Conservation (phyloP, 37 sponge, comb jelly and placozoan genomes). For the Axinella damicornis region DNA sequence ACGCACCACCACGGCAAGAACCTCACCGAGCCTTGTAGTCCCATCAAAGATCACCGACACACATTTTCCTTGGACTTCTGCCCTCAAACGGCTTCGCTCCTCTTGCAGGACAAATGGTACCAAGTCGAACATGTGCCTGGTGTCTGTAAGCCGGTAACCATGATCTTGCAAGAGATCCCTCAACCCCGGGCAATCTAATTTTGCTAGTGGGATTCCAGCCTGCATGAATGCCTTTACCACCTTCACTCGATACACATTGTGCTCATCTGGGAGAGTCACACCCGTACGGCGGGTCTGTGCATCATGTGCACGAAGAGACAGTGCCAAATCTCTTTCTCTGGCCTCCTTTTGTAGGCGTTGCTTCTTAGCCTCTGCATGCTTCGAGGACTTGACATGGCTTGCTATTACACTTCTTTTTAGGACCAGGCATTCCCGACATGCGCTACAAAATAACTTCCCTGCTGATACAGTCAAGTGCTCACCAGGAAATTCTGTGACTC, state of each 20-base stretch:
- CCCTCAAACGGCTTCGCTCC: no score
- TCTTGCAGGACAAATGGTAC: no score
- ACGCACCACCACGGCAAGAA: no score
- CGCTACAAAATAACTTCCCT: constrained; percentile 11
- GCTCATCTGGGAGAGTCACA: constrained; percentile 4
- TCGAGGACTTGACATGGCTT: background rate
- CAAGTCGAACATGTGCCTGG: no score
- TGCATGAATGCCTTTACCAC: background rate
- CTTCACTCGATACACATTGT: constrained; percentile 2
- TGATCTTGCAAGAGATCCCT: no score
- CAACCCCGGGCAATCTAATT: background rate
- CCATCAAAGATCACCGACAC: no score
- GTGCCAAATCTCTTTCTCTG: background rate
- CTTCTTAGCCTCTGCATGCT: constrained; percentile 1
- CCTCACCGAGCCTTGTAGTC: no score
- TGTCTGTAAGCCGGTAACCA: no score
- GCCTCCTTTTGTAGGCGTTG: background rate
- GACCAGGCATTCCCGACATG: constrained; percentile 1
- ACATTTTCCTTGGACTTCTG: no score
- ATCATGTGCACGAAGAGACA: background rate
- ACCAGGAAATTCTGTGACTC: constrained; percentile 7
- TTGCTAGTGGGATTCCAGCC: background rate
- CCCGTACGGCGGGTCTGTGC: background rate
- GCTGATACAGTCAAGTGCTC: background rate
- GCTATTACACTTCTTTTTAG: background rate